These are phyloP conservation scores for Panorpa germanica DNA, from an alignment of 2,888 invertebrate genomes.

Conservation along the genomic window DNA sequence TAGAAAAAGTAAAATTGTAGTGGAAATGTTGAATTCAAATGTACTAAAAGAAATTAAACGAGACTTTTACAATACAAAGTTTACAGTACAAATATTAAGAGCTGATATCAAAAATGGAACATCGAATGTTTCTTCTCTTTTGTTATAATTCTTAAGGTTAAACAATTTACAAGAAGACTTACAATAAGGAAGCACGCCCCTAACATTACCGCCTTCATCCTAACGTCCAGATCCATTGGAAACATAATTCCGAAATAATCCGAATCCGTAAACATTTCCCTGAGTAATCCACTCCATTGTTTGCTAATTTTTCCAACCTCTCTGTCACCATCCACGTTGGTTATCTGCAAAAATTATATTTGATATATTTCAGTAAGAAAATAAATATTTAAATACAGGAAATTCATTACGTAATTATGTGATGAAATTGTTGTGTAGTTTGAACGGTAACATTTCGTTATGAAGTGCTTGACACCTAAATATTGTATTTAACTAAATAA, in stretches of 20 bases:
- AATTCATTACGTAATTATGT: not conserved
- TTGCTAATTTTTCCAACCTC: conserved; percentile 78
- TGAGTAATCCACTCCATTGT: conserved; percentile 69
- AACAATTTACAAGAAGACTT: conserved; percentile 23
- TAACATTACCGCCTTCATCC: conserved; percentile 61
- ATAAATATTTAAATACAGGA: not conserved
- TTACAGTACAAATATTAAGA: too few species aligned
- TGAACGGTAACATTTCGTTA: too few species aligned
- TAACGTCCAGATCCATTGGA: conserved; percentile 73
- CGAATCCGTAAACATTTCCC: conserved; percentile 70
- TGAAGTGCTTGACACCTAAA: too few species aligned
- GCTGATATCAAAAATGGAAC: too few species aligned
- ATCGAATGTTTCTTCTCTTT: too few species aligned
- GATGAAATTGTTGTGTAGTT: too few species aligned
- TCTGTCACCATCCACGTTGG: conserved; percentile 53
- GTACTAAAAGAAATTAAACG: too few species aligned
- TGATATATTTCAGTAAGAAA: conserved; percentile 6
- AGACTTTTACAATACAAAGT: too few species aligned
- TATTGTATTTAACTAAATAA: too few species aligned
- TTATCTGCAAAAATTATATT: conserved; percentile 31
- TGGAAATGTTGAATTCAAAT: too few species aligned
- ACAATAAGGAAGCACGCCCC: conserved; percentile 69
- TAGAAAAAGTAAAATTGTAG: too few species aligned
- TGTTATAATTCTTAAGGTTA: too few species aligned
- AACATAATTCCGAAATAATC: conserved; percentile 85